Evolutionary conservation across 2,113 vertebrate species (phyloP).

Genomic region (Campylorhamphus procurvoides): DNA sequence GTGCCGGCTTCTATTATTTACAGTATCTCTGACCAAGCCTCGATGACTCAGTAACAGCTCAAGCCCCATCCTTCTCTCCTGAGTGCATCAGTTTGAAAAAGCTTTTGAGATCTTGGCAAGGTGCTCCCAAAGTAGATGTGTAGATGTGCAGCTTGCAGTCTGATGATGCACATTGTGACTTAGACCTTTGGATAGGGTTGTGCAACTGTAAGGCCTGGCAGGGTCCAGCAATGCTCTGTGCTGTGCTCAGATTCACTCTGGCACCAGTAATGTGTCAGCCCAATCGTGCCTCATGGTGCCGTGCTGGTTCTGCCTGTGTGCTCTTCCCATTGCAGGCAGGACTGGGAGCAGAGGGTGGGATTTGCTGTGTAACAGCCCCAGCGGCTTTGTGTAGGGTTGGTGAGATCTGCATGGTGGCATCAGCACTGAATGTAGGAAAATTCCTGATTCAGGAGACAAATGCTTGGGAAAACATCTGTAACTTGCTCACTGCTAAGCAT

Average conservation of each 20-base stretch:
- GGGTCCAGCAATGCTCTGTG: background rate
- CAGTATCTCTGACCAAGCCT: background rate
- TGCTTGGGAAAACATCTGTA: background rate
- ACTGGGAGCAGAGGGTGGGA: background rate
- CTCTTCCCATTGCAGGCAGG: background rate
- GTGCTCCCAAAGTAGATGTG: background rate
- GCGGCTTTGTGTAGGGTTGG: fast-evolving
- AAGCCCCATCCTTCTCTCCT: background rate
- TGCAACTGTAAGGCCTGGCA: background rate
- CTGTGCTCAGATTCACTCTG: background rate
- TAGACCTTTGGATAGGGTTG: background rate
- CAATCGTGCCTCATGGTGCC: background rate
- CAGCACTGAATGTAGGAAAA: background rate
- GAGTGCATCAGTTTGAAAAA: background rate
- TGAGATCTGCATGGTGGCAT: background rate
- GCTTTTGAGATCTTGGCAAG: background rate
- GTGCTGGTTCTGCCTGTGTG: background rate
- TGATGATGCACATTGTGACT: background rate
- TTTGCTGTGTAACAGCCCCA: background rate
- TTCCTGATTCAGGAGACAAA: background rate
- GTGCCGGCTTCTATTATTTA: background rate
- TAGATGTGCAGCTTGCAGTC: background rate
- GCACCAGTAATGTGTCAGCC: background rate
- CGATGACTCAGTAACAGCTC: background rate
- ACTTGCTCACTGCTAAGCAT: background rate